Conservation (phyloP, 2,797 vertebrate genomes). For the Fringilla coelebs region DNA sequence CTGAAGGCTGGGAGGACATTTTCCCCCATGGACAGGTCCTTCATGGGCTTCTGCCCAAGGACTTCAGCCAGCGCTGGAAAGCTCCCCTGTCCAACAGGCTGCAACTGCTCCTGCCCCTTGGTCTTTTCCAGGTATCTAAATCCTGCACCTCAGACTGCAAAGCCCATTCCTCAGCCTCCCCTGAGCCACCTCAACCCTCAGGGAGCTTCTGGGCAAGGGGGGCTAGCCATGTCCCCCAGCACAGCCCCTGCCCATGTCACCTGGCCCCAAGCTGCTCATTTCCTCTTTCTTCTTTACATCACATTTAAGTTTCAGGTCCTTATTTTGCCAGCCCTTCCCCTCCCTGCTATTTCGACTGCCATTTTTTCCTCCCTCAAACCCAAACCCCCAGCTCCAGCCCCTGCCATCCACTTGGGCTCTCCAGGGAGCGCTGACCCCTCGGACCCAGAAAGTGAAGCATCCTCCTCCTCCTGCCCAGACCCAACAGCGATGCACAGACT, state of each 20-base stretch:
- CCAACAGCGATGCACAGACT: fast-evolving
- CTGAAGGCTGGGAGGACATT: background rate
- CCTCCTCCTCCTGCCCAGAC: background rate
- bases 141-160: background rate
- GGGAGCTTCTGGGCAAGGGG: background rate
- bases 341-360: background rate
- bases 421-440: fast-evolving
- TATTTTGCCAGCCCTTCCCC: background rate
- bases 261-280: background rate
- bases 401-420: background rate
- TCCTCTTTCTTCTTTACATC: slow-evolving; percentile 22
- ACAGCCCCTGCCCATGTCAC: background rate
- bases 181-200: background rate
- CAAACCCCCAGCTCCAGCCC: background rate
- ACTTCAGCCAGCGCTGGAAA: background rate
- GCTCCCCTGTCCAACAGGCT: background rate
- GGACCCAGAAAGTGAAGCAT: fast-evolving
- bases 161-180: background rate
- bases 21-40: background rate
- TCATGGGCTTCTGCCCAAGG: background rate
- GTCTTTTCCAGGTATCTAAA: background rate
- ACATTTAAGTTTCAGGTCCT: slow-evolving; percentile 35
- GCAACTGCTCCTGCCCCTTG: background rate
- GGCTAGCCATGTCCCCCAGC: fast-evolving
- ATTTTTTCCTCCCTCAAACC: background rate